These are phyloP conservation scores for Neelides folsomi DNA, from an alignment of 2,888 invertebrate genomes.

Conservation along the genomic window DNA sequence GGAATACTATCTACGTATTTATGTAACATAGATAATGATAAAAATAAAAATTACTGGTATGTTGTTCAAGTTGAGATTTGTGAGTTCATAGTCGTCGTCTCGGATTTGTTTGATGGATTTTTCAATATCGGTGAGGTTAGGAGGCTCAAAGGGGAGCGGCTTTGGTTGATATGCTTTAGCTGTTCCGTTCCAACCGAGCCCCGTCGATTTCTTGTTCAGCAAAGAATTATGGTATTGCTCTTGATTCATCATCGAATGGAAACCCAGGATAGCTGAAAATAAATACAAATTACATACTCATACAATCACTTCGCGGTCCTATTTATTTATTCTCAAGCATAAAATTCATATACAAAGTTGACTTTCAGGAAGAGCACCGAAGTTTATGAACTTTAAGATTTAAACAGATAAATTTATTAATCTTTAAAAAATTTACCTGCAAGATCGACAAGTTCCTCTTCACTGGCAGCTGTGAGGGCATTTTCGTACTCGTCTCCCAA, in stretches of 20 bases:
- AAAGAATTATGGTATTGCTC: conserved; percentile 97
- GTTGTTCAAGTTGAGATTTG: conserved; percentile 97
- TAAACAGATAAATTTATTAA: not conserved
- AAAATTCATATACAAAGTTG: not conserved
- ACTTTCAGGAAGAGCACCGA: too few species aligned
- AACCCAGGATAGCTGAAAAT: conserved; percentile 78
- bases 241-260: conserved; percentile 99
- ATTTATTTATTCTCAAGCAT: not conserved
- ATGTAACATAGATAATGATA: not conserved
- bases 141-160: conserved; percentile 84
- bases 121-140: conserved; percentile 91
- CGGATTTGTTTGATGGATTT: conserved; percentile 77
- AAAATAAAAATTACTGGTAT: conserved; percentile 61
- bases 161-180: conserved; percentile 88
- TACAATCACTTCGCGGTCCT: conserved; percentile 3
- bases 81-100: conserved; percentile 72
- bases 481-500: conserved; percentile 86
- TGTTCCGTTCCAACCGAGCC: conserved; percentile 84
- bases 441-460: conserved; percentile 96
- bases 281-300: conserved; percentile 9
- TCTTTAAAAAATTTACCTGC: conserved; percentile 50
- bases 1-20: too few species aligned
- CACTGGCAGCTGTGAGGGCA: conserved; percentile 73
- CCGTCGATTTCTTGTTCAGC: conserved; percentile 66
- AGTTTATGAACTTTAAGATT: too few species aligned